phyloP scores from a whole-genome alignment of 2,113 vertebrate species.

The Elaphurus davidianus region DNA sequence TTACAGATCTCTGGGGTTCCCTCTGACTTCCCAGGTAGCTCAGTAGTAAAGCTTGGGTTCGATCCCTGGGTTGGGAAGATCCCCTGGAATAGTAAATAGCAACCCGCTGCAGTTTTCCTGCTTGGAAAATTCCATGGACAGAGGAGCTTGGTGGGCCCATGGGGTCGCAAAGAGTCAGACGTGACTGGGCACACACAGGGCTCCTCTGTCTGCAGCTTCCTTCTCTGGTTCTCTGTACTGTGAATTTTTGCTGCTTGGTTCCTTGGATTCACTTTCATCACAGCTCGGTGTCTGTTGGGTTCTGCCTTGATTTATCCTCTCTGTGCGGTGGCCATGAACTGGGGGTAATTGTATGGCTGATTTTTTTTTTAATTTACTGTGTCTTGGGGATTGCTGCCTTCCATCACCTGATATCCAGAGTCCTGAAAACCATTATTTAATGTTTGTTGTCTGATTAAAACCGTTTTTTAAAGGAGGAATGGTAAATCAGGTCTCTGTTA shows the following conservation, averaged over 20 bases:
- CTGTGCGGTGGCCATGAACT: neutral
- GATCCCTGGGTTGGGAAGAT: neutral
- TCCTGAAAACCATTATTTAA: neutral
- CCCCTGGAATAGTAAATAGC: neutral
- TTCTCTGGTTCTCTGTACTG: neutral
- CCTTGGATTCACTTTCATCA: neutral
- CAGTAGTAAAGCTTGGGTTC: neutral
- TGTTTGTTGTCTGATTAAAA: neutral
- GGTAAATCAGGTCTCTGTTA: neutral
- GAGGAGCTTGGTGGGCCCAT: neutral
- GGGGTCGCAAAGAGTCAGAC: neutral
- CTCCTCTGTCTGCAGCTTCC: neutral
- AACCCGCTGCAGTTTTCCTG: neutral
- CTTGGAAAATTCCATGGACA: neutral
- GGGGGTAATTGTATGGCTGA: neutral
- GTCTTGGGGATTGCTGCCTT: neutral
- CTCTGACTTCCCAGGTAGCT: neutral
- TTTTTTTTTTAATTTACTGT: neutral
- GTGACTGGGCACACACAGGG: neutral
- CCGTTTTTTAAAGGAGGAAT: neutral
- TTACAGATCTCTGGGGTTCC: neutral
- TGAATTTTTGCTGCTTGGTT: neutral
- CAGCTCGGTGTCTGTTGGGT: neutral
- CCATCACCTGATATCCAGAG: neutral
- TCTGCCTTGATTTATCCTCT: neutral